Base-by-base conservation (phyloP, 1,140 invertebrate species). In the Drosophila dunni region DNA sequence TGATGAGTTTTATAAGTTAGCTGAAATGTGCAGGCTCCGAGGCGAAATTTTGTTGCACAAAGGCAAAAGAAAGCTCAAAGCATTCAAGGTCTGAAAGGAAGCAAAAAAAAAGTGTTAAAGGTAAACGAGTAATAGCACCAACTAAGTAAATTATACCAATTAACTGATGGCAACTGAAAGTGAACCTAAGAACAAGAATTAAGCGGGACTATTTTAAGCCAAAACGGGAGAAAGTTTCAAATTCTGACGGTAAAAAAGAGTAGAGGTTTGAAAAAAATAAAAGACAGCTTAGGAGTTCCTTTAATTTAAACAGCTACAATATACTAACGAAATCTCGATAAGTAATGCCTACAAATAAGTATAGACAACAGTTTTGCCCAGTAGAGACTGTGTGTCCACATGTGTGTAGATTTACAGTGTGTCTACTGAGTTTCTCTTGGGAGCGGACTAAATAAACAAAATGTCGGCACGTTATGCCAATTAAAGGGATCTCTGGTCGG, bases 1-100 rank as follows among this genome's bases (percentile, higher is more conserved):
- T 80, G 75, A 78, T 79, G 73, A 79, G 74, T 72, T 79, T 72
- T 63, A 71, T 66, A 78, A 75, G 57, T 70, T 71, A 20, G 68
- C 36, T 20, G 36, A 60, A 62, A 69, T 63, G 42, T 61, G 67
- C 60, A 13, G 10, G 54, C 17, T 34, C 10, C 42, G 11, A 44
- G n/a, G 40, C 46, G 7, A 42, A 36, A 40, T 17, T 33, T 7
- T n/a, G 44, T 50, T 24, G 46, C 45, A 54, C 51, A 54, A 63
- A 50, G 40, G 24, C 24, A 40, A 58, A 58, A 24, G 53, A 9
- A 58, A 20, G n/a, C 13, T 20, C 7, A 13, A 38, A 24, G 10
- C 13, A 36, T 17, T 4, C 33, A 36, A 36, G 36, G 34, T 3
- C 29, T 13, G 29, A 29, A 3, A 5, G 3, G 4, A 29, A 29